A percentile compares a stretch with the other conserved stretches of the same genome.
These are phyloP conservation scores for Actinia equina DNA, from an alignment of 64 coral and sea anemone species.

Conservation along the genomic window DNA sequence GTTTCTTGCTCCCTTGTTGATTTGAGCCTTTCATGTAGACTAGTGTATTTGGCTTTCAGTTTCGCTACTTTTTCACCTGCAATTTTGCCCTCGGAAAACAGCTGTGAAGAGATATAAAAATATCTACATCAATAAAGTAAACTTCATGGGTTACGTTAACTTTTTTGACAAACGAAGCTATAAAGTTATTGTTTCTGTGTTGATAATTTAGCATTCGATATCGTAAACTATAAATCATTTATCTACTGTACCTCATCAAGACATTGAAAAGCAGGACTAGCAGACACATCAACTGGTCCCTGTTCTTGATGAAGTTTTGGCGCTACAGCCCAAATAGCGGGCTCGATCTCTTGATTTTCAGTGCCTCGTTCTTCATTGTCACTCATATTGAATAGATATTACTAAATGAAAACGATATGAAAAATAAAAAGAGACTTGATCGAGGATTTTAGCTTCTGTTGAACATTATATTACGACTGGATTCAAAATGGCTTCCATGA, in stretches of 20 bases:
- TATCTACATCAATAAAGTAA: background rate
- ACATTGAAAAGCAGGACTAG: conserved; percentile 99
- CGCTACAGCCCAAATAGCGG: conserved; percentile 94
- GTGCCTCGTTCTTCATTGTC: conserved; percentile 83
- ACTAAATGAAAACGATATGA: background rate
- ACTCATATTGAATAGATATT: conserved; percentile 62
- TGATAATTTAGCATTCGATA: background rate
- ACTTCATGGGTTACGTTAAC: background rate
- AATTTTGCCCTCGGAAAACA: conserved; percentile 88
- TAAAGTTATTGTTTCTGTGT: background rate
- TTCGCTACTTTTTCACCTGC: conserved; percentile 96
- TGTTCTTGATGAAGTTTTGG: conserved; percentile 93
- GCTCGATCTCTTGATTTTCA: conserved; percentile 57
- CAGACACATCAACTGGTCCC: conserved; percentile 87
- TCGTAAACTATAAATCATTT: background rate
- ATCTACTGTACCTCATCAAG: conserved; percentile 74
- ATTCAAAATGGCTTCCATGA: conserved; percentile 21
- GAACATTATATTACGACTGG: background rate
- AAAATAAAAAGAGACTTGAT: background rate
- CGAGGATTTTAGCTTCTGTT: background rate
- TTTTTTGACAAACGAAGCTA: background rate
- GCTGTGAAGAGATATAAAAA: conserved; percentile 25
- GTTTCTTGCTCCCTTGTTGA: conserved; percentile 90
- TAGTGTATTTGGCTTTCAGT: conserved; percentile 93
- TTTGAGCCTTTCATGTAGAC: conserved; percentile 92